Evolutionary conservation across 1,140 invertebrate genomes (phyloP).

Genomic region (Temnothorax curvispinosus): DNA sequence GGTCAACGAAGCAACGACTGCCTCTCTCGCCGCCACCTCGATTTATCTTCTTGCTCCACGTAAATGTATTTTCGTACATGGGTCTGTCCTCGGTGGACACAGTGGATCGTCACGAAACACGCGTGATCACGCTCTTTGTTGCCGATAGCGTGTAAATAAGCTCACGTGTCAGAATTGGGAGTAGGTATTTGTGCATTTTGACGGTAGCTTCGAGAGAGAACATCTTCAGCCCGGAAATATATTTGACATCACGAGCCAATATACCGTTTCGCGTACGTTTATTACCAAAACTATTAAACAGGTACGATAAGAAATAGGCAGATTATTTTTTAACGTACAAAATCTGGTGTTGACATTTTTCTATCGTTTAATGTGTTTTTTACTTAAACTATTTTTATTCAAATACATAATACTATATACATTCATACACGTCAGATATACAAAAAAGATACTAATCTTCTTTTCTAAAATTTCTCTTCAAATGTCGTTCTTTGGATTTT

Average conservation of each 20-base stretch:
- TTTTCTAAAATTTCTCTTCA: not conserved
- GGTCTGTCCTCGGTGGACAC: slow-evolving; percentile 32
- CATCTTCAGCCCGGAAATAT: not conserved
- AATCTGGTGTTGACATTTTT: not conserved
- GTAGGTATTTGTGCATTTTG: not conserved
- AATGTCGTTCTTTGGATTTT: not conserved
- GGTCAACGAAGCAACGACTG: slow-evolving; percentile 42
- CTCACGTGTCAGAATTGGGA: slow-evolving; percentile 7
- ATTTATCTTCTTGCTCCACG: slow-evolving; percentile 33
- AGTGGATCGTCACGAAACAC: slow-evolving; percentile 22
- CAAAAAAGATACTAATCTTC: not conserved
- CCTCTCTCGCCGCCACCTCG: slow-evolving; percentile 6
- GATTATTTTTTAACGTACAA: not conserved
- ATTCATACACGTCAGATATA: not conserved
- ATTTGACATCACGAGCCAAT: not conserved
- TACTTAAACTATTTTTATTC: not conserved
- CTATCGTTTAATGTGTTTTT: not conserved
- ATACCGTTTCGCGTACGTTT: not conserved
- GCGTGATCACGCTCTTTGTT: slow-evolving; percentile 11
- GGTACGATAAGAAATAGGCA: not conserved
- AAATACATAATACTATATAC: not conserved
- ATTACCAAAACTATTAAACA: not conserved
- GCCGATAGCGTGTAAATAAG: slow-evolving; percentile 1
- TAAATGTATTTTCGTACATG: slow-evolving; percentile 60
- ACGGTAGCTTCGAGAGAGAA: not conserved